Percentiles rank a stretch among this genome's conserved stretches.
These are phyloP conservation scores for Parnassius glacialis DNA, from an alignment of 2,888 invertebrate genomes.

Conservation along the genomic window DNA sequence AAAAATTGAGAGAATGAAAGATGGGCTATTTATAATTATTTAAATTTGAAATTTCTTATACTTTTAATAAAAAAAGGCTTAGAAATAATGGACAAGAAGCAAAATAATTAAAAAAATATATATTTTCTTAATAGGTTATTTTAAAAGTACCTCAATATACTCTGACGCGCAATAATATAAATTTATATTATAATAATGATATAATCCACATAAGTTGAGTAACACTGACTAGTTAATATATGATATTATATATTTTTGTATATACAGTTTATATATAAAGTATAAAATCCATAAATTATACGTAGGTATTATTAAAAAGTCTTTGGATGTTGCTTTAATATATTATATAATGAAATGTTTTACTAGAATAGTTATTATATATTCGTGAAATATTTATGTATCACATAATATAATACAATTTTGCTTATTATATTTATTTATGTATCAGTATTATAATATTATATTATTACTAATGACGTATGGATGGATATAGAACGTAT, in stretches of 20 bases:
- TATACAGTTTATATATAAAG: constrained; percentile 40
- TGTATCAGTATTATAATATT: constrained; percentile 34
- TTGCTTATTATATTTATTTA: constrained; percentile 32
- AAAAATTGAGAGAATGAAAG: neutral
- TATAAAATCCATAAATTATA: constrained; percentile 29
- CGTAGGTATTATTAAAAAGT: constrained; percentile 43
- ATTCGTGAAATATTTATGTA: constrained; percentile 31
- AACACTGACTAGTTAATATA: constrained; percentile 25
- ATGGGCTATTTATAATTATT: constrained; percentile 4
- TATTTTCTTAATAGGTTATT: constrained; percentile 33
- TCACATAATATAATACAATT: constrained; percentile 29
- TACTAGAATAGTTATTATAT: constrained; percentile 6
- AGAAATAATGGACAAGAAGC: neutral
- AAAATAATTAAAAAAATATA: neutral
- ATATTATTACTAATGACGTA: constrained; percentile 21
- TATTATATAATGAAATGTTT: constrained; percentile 26
- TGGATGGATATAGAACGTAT: constrained; percentile 24
- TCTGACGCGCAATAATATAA: constrained; percentile 31
- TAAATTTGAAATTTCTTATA: neutral
- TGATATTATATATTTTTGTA: constrained; percentile 37
- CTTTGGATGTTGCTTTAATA: constrained; percentile 75
- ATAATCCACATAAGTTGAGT: constrained; percentile 16
- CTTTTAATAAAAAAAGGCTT: neutral
- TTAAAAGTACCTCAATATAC: constrained; percentile 57
- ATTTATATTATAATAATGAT: neutral